Percentiles rank a stretch among this genome's conserved stretches.
Evolutionary conservation across 2,113 vertebrate genomes (phyloP).

Genomic region (Apteryx mantelli): DNA sequence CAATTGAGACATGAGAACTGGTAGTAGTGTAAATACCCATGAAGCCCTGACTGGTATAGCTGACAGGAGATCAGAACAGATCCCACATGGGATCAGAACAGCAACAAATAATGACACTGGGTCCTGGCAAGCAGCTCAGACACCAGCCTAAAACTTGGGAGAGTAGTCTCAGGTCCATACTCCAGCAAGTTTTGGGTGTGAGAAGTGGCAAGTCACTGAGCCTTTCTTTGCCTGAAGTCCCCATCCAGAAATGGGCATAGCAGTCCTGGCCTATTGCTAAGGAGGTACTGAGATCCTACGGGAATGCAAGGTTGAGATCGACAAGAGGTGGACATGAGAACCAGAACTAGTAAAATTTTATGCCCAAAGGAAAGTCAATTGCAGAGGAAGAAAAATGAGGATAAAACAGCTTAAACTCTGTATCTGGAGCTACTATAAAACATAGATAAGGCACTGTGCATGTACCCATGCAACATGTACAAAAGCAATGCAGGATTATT

Average conservation of each 20-base stretch:
- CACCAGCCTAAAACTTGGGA: not conserved
- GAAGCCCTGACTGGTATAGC: constrained; percentile 32
- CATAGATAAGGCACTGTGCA: not conserved
- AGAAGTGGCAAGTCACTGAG: not conserved
- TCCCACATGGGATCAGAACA: not conserved
- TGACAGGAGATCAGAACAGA: not conserved
- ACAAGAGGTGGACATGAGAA: not conserved
- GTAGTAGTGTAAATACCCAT: constrained; percentile 37
- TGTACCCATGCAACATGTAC: not conserved
- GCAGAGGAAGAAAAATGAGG: not conserved
- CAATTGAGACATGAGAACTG: constrained; percentile 62
- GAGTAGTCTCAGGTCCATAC: not conserved
- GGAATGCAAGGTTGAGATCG: not conserved
- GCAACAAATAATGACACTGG: constrained; percentile 20
- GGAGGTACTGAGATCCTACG: not conserved
- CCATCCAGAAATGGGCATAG: not conserved
- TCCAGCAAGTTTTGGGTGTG: not conserved
- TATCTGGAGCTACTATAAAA: not conserved
- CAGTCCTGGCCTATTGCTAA: not conserved
- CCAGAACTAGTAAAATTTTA: not conserved
- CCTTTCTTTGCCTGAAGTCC: not conserved
- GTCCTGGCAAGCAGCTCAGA: not conserved
- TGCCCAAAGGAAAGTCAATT: not conserved
- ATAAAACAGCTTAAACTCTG: not conserved
- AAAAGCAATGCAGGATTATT: not conserved